A percentile compares a stretch with the other conserved stretches of the same genome.
These are phyloP conservation scores for Caenorhabditis brenneri DNA, from an alignment of 1,140 invertebrate genomes.

Conservation along the genomic window DNA sequence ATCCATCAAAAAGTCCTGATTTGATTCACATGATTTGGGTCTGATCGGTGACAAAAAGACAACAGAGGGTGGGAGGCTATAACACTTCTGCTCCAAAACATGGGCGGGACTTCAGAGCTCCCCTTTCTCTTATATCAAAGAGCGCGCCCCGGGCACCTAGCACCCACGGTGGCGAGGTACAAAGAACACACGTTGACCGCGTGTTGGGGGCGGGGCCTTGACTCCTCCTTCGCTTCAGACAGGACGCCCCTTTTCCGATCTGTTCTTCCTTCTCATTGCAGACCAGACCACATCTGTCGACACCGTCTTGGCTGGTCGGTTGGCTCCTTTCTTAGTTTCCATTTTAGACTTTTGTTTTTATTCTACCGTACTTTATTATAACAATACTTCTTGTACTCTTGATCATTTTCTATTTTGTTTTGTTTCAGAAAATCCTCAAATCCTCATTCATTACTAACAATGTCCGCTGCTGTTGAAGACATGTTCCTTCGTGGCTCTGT, in stretches of 20 bases:
- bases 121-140: slow-evolving; percentile 7
- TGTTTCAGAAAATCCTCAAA: not conserved
- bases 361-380: not conserved
- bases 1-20: not conserved
- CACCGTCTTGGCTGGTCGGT: not conserved
- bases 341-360: not conserved
- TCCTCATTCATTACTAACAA: not conserved
- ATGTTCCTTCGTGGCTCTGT: not conserved
- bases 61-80: not conserved
- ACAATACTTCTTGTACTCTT: not conserved
- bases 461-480: slow-evolving; percentile 1
- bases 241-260: slow-evolving; percentile 33
- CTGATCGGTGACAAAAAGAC: not conserved
- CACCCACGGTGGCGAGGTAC: slow-evolving; percentile 14
- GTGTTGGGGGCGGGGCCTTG: not conserved
- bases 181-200: slow-evolving; percentile 39
- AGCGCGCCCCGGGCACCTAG: not conserved
- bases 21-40: slow-evolving; percentile 27
- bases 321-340: not conserved
- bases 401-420: not conserved
- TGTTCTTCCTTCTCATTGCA: not conserved
- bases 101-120: not conserved
- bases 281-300: not conserved
- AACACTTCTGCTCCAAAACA: slow-evolving; percentile 37
- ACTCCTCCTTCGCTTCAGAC: slow-evolving; percentile 1